Conservation (phyloP, 1,140 invertebrate genomes). For the Caenorhabditis remanei region DNA sequence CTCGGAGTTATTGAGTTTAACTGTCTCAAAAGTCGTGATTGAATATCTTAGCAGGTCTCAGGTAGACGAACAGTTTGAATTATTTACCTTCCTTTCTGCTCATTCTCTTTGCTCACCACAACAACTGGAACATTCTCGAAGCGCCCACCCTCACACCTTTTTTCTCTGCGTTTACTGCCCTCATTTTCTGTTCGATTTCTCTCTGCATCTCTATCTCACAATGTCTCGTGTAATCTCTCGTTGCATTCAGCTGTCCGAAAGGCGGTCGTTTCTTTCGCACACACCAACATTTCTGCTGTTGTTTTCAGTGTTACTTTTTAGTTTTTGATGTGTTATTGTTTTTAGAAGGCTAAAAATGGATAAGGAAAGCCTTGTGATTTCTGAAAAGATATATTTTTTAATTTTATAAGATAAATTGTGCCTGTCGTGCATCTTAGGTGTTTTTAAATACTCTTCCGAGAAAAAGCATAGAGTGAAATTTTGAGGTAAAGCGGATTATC, state of each 20-base stretch:
- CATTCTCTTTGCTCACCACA: neutral
- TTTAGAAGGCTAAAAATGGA: neutral
- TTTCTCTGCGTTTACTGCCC: conserved; percentile 21
- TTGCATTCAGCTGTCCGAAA: conserved; percentile 5
- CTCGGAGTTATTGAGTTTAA: no score
- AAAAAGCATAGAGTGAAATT: neutral
- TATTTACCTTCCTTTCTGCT: neutral
- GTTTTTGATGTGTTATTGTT: conserved; percentile 7
- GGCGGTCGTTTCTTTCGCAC: neutral
- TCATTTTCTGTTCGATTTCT: neutral
- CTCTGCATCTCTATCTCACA: conserved; percentile 10
- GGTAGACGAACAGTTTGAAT: neutral
- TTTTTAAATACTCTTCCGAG: no score
- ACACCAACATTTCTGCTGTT: neutral
- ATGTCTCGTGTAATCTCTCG: conserved; percentile 9
- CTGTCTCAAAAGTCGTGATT: no score
- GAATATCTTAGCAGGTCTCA: no score
- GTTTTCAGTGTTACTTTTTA: conserved; percentile 19
- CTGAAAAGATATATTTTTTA: no score
- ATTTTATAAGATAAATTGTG: no score
- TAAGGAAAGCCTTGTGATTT: no score
- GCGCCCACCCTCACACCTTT: neutral
- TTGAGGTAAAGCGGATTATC: conserved; percentile 6
- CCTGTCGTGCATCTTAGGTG: no score
- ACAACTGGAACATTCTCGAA: conserved; percentile 54